phyloP scores from a whole-genome alignment of 2,888 invertebrate genomes.

The Tridacna crocea region DNA sequence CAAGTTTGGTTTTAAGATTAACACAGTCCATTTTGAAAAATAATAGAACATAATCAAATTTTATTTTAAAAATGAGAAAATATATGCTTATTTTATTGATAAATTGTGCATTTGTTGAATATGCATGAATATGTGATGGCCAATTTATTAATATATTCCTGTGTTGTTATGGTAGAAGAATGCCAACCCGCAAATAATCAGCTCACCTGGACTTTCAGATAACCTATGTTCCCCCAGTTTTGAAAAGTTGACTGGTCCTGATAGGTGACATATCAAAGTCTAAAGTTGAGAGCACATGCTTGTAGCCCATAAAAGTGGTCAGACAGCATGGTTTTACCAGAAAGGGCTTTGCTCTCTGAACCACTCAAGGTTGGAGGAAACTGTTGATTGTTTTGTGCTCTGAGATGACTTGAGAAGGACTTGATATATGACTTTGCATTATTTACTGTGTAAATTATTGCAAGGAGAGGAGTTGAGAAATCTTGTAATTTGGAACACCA shows the following conservation, averaged over 20 bases:
- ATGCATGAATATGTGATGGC: not conserved
- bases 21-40: not conserved
- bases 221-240: slow-evolving; percentile 14
- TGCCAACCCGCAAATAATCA: slow-evolving; percentile 31
- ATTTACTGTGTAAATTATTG: slow-evolving; percentile 25
- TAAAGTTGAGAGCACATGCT: slow-evolving; percentile 60
- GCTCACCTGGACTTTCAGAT: slow-evolving; percentile 34
- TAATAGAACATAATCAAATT: not conserved
- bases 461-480: slow-evolving; percentile 6
- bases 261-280: slow-evolving; percentile 62
- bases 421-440: slow-evolving; percentile 24
- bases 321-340: slow-evolving; percentile 32
- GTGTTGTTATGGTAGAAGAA: not conserved
- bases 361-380: slow-evolving; percentile 14
- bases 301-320: slow-evolving; percentile 54
- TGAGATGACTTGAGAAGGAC: slow-evolving; percentile 12
- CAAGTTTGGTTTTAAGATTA: slow-evolving; percentile 47
- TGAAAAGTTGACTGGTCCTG: slow-evolving; percentile 28
- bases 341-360: slow-evolving; percentile 16
- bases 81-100: not conserved
- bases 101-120: not conserved
- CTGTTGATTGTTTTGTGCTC: slow-evolving; percentile 21
- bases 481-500: slow-evolving; percentile 5
- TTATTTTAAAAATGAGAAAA: not conserved
- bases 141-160: not conserved